Percentiles rank a stretch among this genome's conserved stretches.
These are phyloP conservation scores for Peromyscus eremicus DNA, from an alignment of 2,797 vertebrate genomes.

Conservation along the genomic window DNA sequence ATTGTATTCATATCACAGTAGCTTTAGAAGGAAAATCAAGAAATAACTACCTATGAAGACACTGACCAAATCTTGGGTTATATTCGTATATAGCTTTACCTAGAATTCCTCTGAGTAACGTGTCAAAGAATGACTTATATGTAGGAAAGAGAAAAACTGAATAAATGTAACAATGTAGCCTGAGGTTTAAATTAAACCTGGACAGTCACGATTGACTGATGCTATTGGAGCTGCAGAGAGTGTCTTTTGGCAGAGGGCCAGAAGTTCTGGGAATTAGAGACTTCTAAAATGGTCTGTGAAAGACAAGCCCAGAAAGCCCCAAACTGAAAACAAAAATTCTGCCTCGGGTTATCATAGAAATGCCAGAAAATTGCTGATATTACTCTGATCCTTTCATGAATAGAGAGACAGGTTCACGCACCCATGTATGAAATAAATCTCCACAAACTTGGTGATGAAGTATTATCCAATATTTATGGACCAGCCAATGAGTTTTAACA, in stretches of 20 bases:
- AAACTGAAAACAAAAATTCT: conserved; percentile 14
- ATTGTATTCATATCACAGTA: conserved; percentile 21
- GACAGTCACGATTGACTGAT: conserved; percentile 45
- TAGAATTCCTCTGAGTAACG: conserved; percentile 53
- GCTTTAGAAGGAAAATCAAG: conserved; percentile 47
- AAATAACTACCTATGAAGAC: conserved; percentile 60
- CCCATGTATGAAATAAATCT: neutral
- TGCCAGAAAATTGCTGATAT: neutral
- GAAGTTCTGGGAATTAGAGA: conserved; percentile 48
- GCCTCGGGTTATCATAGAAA: neutral
- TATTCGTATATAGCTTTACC: conserved; percentile 57
- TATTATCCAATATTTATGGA: neutral
- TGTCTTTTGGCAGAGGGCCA: conserved; percentile 26
- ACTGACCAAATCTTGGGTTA: conserved; percentile 31
- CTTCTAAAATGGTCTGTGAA: conserved; percentile 47
- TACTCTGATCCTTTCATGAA: neutral
- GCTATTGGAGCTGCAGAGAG: conserved; percentile 10
- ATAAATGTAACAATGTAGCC: neutral
- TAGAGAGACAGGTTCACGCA: neutral
- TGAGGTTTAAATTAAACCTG: conserved; percentile 72
- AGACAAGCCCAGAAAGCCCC: conserved; percentile 15
- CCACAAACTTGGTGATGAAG: neutral
- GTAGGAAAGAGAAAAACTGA: neutral
- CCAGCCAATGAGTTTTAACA: neutral
- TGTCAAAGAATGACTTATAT: conserved; percentile 57